A percentile compares a stretch with the other conserved stretches of the same genome.
Evolutionary conservation across 2,797 vertebrate species (phyloP).

Genomic region (Enteromius thamalakanensis): DNA sequence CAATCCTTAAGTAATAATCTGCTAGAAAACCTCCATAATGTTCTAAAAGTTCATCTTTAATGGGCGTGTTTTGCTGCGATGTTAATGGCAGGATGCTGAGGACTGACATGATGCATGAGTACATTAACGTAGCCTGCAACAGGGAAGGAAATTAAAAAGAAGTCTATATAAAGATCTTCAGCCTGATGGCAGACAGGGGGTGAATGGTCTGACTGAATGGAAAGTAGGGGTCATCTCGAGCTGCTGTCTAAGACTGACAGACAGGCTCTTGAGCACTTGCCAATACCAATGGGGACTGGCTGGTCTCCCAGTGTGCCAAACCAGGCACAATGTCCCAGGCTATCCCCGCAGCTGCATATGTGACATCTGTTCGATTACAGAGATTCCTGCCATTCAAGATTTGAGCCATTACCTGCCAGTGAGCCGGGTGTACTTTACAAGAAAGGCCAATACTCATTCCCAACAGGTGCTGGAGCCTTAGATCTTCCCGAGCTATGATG

Average conservation of each 20-base stretch:
- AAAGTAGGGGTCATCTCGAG: slow-evolving; percentile 6
- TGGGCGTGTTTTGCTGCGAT: neutral
- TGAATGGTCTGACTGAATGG: slow-evolving; percentile 33
- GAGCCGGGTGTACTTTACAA: slow-evolving; percentile 24
- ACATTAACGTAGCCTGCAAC: neutral
- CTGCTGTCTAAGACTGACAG: slow-evolving; percentile 36
- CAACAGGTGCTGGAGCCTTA: slow-evolving; percentile 35
- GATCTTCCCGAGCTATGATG: slow-evolving; percentile 39
- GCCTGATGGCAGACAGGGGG: slow-evolving; percentile 29
- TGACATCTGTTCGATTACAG: slow-evolving; percentile 35
- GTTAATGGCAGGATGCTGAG: slow-evolving; percentile 31
- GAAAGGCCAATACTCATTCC: slow-evolving; percentile 44
- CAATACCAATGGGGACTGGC: slow-evolving; percentile 27
- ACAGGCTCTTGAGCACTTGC: slow-evolving; percentile 23
- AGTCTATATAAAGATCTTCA: slow-evolving; percentile 25
- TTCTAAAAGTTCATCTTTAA: neutral
- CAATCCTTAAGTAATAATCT: neutral
- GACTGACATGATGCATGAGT: neutral
- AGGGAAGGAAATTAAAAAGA: slow-evolving; percentile 25
- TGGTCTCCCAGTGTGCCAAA: slow-evolving; percentile 31
- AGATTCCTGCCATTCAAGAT: slow-evolving; percentile 41
- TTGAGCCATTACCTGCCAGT: slow-evolving; percentile 25
- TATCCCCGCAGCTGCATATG: slow-evolving; percentile 18
- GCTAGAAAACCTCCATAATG: neutral
- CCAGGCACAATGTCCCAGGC: slow-evolving; percentile 1